A percentile compares a stretch with the other conserved stretches of the same genome.
These are phyloP conservation scores for Vanessa tameamea DNA, from an alignment of 1,140 invertebrate genomes.

Conservation along the genomic window DNA sequence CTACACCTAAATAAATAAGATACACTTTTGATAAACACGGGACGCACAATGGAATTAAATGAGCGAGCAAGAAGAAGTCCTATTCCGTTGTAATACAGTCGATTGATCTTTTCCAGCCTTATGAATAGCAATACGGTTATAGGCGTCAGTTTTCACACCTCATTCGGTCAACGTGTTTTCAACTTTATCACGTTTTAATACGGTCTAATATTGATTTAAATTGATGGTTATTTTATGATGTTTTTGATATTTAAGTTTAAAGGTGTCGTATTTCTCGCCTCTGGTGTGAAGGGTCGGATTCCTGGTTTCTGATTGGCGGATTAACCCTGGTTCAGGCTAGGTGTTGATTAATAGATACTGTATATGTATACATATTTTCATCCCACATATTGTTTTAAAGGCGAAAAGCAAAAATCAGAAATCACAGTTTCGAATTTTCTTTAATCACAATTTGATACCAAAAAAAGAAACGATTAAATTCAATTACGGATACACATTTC, in stretches of 20 bases:
- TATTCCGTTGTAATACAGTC: constrained; percentile 42
- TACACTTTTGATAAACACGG: constrained; percentile 30
- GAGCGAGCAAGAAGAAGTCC: constrained; percentile 38
- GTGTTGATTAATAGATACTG: constrained; percentile 58
- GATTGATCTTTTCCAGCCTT: constrained; percentile 17
- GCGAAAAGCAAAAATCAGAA: background rate
- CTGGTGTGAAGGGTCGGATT: constrained; percentile 71
- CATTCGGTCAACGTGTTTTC: constrained; percentile 28
- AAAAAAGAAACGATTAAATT: no score
- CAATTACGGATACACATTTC: no score
- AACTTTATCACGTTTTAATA: constrained; percentile 25
- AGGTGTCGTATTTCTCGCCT: constrained; percentile 78
- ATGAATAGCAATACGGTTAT: constrained; percentile 48
- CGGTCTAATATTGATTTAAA: constrained; percentile 33
- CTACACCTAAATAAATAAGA: constrained; percentile 22
- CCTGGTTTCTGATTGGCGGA: constrained; percentile 60
- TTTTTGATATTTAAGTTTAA: constrained; percentile 41
- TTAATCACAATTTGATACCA: background rate
- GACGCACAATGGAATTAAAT: constrained; percentile 40
- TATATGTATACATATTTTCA: constrained; percentile 5
- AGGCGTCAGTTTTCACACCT: constrained; percentile 80
- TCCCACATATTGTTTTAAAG: background rate
- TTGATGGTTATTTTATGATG: constrained; percentile 32
- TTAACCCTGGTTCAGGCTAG: constrained; percentile 36
- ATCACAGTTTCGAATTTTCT: background rate